Conservation (phyloP, 1,140 invertebrate species). For the Caenorhabditis remanei region DNA sequence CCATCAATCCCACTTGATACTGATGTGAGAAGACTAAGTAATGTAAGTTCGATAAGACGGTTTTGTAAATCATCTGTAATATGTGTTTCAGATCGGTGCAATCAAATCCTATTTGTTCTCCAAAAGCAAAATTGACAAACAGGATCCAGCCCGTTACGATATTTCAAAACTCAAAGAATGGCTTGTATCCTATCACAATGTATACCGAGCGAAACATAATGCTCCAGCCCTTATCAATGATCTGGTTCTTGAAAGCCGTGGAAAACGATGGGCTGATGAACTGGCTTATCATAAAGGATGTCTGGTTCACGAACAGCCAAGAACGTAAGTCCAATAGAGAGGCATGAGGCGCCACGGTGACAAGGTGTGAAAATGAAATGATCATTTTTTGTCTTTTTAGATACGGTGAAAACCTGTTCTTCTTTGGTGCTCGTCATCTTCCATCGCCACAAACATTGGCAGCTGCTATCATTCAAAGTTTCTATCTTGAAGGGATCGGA, state of each 20-base stretch:
- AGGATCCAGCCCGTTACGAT: constrained; percentile 50
- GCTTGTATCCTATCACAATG: constrained; percentile 62
- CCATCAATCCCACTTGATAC: not conserved
- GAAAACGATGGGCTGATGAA: constrained; percentile 63
- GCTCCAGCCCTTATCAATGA: constrained; percentile 41
- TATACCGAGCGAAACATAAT: constrained; percentile 55
- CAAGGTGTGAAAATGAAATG: constrained; percentile 38
- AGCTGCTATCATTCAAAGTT: constrained; percentile 58
- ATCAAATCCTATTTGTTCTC: constrained; percentile 50
- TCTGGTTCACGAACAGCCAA: constrained; percentile 58
- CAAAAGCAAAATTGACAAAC: constrained; percentile 50
- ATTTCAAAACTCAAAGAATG: constrained; percentile 48
- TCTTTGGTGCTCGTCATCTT: constrained; percentile 57
- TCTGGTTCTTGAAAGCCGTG: constrained; percentile 52
- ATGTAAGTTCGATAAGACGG: not conserved
- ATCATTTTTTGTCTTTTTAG: constrained; percentile 47
- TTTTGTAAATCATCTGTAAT: not conserved
- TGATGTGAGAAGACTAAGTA: constrained; percentile 20
- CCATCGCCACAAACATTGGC: constrained; percentile 57
- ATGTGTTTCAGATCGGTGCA: constrained; percentile 52
- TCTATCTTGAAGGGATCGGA: constrained; percentile 61
- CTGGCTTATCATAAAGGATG: constrained; percentile 50
- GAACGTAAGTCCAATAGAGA: constrained; percentile 41
- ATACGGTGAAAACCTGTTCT: constrained; percentile 66
- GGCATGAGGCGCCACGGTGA: not conserved